Evolutionary conservation across 2,113 vertebrate species (phyloP).

Genomic region (Bubo bubo): DNA sequence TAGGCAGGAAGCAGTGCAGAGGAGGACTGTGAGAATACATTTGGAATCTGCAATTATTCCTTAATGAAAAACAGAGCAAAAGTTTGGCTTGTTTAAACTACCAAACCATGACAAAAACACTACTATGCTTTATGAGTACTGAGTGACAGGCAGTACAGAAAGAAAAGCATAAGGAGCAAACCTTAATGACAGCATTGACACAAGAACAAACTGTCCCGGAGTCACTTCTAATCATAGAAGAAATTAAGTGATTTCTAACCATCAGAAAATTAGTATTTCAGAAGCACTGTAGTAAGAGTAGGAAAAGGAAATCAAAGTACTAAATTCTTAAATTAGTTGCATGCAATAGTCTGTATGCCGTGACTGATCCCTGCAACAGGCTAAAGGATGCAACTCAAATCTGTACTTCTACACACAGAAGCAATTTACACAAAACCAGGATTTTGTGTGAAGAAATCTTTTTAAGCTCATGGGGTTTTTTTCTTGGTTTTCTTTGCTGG

Average conservation of each 20-base stretch:
- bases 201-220: not conserved
- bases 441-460: not conserved
- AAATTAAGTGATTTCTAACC: not conserved
- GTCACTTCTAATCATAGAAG: not conserved
- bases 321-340: not conserved
- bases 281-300: not conserved
- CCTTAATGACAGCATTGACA: not conserved
- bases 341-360: not conserved
- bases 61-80: not conserved
- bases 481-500: not conserved
- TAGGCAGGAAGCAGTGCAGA: not conserved
- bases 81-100: not conserved
- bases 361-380: not conserved
- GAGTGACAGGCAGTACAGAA: not conserved
- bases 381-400: not conserved
- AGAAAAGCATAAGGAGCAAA: not conserved
- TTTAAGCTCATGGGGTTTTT: not conserved
- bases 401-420: not conserved
- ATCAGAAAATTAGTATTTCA: not conserved
- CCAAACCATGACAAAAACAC: not conserved
- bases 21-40: not conserved
- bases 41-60: not conserved
- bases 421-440: not conserved
- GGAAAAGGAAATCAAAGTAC: not conserved
- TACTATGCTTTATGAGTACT: not conserved